Evolutionary conservation across 2,797 vertebrate species (phyloP).

Genomic region (Betta splendens): DNA sequence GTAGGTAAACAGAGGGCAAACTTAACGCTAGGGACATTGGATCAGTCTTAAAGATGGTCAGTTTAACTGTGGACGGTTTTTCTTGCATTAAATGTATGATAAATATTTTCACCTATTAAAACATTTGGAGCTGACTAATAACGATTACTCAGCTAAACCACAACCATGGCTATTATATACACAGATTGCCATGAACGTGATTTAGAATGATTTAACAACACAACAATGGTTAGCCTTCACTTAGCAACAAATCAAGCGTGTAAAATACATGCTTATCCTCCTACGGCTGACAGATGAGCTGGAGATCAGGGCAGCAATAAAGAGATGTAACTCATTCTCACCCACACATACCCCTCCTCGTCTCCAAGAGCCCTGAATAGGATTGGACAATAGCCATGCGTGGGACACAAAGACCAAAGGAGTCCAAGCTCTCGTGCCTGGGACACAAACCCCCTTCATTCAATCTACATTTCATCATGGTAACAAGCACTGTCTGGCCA

Average conservation of each 20-base stretch:
- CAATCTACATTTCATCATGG: conserved; percentile 85
- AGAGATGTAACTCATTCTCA: conserved; percentile 82
- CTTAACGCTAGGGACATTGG: conserved; percentile 37
- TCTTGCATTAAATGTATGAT: no score
- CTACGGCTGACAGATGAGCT: conserved; percentile 80
- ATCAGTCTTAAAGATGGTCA: neutral
- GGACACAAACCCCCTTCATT: conserved; percentile 81
- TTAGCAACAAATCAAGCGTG: conserved; percentile 83
- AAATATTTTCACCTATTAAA: conserved; percentile 12
- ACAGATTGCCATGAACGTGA: conserved; percentile 59
- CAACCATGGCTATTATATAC: conserved; percentile 35
- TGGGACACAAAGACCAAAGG: conserved; percentile 78
- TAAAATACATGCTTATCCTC: conserved; percentile 84
- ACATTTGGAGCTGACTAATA: conserved; percentile 14
- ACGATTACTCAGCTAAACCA: conserved; percentile 31
- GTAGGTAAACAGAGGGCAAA: conserved; percentile 53
- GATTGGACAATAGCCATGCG: conserved; percentile 78
- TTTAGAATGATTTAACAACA: conserved; percentile 64
- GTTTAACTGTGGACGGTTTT: neutral
- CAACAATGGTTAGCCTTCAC: conserved; percentile 73
- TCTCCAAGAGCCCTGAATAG: conserved; percentile 71
- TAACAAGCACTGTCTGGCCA: conserved; percentile 83
- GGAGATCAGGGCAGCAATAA: conserved; percentile 80
- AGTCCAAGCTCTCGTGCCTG: conserved; percentile 79
- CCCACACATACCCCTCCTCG: conserved; percentile 63